phyloP scores from a whole-genome alignment of 2,113 vertebrate genomes.

The Oryzias curvinotus region DNA sequence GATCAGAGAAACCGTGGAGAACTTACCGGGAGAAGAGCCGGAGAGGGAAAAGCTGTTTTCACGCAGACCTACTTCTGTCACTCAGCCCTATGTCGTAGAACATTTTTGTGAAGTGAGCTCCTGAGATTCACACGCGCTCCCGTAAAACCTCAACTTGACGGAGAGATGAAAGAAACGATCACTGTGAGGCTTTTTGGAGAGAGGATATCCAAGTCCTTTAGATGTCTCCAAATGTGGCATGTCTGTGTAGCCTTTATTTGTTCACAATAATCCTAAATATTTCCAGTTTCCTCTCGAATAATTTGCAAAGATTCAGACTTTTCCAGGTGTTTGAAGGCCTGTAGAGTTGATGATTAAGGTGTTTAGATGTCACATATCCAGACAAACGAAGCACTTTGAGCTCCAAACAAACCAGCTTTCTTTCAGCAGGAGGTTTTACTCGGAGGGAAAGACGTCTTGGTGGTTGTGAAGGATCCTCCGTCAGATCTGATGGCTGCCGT shows the following conservation, averaged over 20 bases:
- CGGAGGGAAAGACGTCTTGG: too few species aligned
- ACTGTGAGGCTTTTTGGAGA: conserved; percentile 10
- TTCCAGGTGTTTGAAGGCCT: too few species aligned
- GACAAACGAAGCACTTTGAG: too few species aligned
- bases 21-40: conserved; percentile 29
- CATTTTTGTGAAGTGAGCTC: conserved; percentile 6
- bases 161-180: conserved; percentile 13
- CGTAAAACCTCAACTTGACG: conserved; percentile 4
- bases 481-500: too few species aligned
- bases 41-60: conserved; percentile 25
- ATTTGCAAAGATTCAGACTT: too few species aligned
- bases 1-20: conserved; percentile 4
- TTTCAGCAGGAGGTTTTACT: too few species aligned
- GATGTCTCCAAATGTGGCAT: conserved; percentile 18
- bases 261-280: background rate
- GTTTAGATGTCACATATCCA: too few species aligned
- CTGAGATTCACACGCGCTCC: conserved; percentile 9
- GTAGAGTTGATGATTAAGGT: too few species aligned
- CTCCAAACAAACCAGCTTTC: too few species aligned
- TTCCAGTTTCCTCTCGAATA: too few species aligned
- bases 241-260: background rate
- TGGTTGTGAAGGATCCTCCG: too few species aligned
- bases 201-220: conserved; percentile 19
- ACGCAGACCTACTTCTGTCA: conserved; percentile 60
- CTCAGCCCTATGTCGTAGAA: conserved; percentile 26